Conservation (phyloP, 35 echinoderm and acorn worm genomes). For the Diadema setosum region DNA sequence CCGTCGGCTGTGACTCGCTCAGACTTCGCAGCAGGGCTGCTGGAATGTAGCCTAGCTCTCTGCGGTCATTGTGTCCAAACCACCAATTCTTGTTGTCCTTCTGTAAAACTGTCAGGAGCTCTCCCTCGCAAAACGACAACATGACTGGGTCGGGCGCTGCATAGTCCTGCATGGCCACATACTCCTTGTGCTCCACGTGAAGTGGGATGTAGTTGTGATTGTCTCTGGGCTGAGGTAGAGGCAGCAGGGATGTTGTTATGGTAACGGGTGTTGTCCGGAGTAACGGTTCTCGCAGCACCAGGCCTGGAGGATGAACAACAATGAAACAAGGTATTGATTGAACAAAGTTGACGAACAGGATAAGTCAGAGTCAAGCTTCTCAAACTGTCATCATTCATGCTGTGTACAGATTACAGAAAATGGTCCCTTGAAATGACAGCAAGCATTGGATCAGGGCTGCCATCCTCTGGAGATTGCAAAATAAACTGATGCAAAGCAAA, state of each 20-base stretch:
- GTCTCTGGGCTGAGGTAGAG: constrained; percentile 61
- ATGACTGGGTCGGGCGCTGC: constrained; percentile 57
- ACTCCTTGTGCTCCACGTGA: constrained; percentile 86
- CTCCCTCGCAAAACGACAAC: constrained; percentile 65
- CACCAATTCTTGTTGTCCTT: constrained; percentile 97
- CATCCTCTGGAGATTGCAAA: no score
- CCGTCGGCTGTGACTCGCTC: constrained; percentile 59
- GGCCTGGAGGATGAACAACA: constrained; percentile 31
- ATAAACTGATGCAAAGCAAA: no score
- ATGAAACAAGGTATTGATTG: no score
- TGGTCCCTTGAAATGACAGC: no score
- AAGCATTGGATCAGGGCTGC: no score
- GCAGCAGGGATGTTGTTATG: constrained; percentile 57
- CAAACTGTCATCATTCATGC: no score
- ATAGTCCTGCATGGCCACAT: constrained; percentile 64
- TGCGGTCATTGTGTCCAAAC: constrained; percentile 73
- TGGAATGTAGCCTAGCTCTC: constrained; percentile 82
- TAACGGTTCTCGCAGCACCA: constrained; percentile 59
- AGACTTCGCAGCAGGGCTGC: constrained; percentile 58
- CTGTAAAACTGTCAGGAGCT: constrained; percentile 70
- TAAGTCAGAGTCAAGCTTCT: no score
- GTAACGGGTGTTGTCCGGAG: constrained; percentile 81
- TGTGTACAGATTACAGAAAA: no score
- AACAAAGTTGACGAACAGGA: no score
- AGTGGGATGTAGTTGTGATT: constrained; percentile 97